Percentiles rank a stretch among this genome's conserved stretches.
Evolutionary conservation across 2,113 vertebrate genomes (phyloP).

Genomic region (Carollia perspicillata): DNA sequence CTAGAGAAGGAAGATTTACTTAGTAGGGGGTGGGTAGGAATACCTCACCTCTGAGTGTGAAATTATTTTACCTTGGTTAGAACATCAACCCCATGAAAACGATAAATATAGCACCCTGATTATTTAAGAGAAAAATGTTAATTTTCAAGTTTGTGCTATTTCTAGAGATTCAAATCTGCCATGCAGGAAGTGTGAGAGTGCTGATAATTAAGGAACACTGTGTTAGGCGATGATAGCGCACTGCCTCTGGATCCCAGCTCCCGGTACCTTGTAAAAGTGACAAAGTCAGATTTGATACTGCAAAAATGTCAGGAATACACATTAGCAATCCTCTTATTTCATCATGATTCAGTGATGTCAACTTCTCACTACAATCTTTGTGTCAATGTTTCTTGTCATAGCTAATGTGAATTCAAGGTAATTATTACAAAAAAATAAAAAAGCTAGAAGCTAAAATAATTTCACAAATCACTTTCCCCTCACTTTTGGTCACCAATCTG

Average conservation of each 20-base stretch:
- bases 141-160: constrained; percentile 74
- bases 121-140: constrained; percentile 70
- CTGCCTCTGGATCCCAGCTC: constrained; percentile 63
- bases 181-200: constrained; percentile 61
- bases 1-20: background rate
- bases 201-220: constrained; percentile 75
- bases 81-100: constrained; percentile 50
- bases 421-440: constrained; percentile 60
- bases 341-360: constrained; percentile 63
- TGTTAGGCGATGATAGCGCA: constrained; percentile 65
- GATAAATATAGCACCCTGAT: constrained; percentile 69
- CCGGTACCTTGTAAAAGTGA: constrained; percentile 58
- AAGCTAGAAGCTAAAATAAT: constrained; percentile 31
- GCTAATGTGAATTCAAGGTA: constrained; percentile 57
- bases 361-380: constrained; percentile 56
- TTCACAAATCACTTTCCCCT: constrained; percentile 40
- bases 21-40: background rate
- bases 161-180: constrained; percentile 68
- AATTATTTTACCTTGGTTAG: constrained; percentile 60
- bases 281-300: constrained; percentile 70
- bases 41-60: constrained; percentile 59
- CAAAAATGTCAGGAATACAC: constrained; percentile 60
- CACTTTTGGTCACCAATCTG: constrained; percentile 37
- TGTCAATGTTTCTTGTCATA: constrained; percentile 69
- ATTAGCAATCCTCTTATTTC: constrained; percentile 63